Evolutionary conservation across 2,113 vertebrate species (phyloP).

Genomic region (Mus pahari): DNA sequence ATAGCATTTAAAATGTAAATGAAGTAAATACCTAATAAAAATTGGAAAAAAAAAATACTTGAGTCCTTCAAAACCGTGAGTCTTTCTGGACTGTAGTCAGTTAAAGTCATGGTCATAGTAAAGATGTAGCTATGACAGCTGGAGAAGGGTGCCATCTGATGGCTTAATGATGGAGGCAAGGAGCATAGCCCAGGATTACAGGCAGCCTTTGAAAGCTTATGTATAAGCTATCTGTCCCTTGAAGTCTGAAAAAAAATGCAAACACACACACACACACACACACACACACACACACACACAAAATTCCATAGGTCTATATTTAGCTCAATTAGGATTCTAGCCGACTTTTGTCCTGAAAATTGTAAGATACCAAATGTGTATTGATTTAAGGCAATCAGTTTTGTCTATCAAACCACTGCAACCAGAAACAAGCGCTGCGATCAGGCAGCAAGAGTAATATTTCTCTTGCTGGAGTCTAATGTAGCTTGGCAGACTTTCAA

Average conservation of each 20-base stretch:
- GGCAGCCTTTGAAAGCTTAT: fast-evolving
- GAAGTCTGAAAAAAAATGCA: not conserved
- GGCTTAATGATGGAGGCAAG: not conserved
- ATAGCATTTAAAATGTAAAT: too few species aligned
- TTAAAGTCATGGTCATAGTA: too few species aligned
- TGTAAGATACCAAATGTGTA: not conserved
- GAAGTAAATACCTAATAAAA: too few species aligned
- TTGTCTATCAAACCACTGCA: not conserved
- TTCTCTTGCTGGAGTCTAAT: not conserved
- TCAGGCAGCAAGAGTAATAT: not conserved
- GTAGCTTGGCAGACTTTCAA: not conserved
- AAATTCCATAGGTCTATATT: fast-evolving
- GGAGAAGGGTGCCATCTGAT: not conserved
- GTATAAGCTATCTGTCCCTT: not conserved
- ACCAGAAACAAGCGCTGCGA: not conserved
- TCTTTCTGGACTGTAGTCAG: not conserved
- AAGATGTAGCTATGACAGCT: not conserved
- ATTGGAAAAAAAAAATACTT: too few species aligned
- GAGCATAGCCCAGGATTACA: not conserved
- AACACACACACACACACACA: too few species aligned
- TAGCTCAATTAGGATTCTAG: not conserved
- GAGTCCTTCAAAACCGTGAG: not conserved
- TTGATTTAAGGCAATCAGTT: not conserved
- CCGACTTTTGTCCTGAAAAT: not conserved
- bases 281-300: too few species aligned